Evolutionary conservation across 64 coral and sea anemone genomes (phyloP).

Genomic region (Stylophora pistillata): DNA sequence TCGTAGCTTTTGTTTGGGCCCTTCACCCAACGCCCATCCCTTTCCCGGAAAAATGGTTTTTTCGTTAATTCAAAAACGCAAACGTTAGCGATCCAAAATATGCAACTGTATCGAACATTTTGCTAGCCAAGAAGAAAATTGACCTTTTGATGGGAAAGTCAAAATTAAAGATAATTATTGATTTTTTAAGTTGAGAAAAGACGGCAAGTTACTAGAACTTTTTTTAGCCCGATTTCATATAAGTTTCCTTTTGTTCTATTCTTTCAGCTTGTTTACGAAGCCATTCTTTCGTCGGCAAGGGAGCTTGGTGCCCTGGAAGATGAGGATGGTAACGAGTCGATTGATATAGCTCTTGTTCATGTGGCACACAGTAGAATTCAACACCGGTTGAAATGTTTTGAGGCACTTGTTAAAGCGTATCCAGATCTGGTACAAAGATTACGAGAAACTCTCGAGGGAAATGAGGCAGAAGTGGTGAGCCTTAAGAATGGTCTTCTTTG

Average conservation of each 20-base stretch:
- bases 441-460: background rate
- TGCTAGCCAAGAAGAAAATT: too few relatives aligned
- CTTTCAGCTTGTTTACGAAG: conserved; percentile 48
- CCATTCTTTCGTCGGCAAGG: conserved; percentile 30
- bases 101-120: too few relatives aligned
- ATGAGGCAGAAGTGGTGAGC: conserved; percentile 57
- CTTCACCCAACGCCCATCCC: too few relatives aligned
- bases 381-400: conserved; percentile 53
- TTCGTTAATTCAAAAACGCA: too few relatives aligned
- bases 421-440: conserved; percentile 12
- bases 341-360: conserved; percentile 70
- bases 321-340: conserved; percentile 14
- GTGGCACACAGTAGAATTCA: conserved; percentile 63
- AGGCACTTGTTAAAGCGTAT: conserved; percentile 32
- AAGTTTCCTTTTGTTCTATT: background rate
- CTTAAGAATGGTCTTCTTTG: background rate
- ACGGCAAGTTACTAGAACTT: too few relatives aligned
- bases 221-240: too few relatives aligned
- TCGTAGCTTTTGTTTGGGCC: too few relatives aligned
- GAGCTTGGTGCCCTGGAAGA: conserved; percentile 43
- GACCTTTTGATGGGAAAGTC: too few relatives aligned
- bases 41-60: too few relatives aligned
- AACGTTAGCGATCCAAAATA: too few relatives aligned
- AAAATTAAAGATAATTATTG: too few relatives aligned
- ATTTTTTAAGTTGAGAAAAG: too few relatives aligned